These are phyloP conservation scores for Dromas ardeola DNA, from an alignment of 2,113 vertebrate species.

Conservation along the genomic window DNA sequence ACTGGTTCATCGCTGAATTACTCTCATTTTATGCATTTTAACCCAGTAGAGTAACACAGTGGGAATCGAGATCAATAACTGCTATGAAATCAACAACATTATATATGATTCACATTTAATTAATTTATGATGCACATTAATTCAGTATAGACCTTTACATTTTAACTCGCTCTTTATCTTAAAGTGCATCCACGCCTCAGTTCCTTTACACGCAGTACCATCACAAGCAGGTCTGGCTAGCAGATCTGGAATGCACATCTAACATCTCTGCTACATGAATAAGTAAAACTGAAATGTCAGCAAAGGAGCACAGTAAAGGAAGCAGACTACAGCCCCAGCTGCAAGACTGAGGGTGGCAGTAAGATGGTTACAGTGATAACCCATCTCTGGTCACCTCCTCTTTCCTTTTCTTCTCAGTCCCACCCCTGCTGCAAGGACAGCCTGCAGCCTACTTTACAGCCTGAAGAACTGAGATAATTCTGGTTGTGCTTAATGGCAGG, in stretches of 20 bases:
- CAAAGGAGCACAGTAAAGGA: neutral
- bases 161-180: neutral
- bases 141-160: neutral
- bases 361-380: neutral
- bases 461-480: neutral
- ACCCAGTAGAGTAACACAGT: neutral
- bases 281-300: neutral
- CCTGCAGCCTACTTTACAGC: neutral
- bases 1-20: neutral
- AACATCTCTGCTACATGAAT: neutral
- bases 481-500: neutral
- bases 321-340: neutral
- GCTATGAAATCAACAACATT: neutral
- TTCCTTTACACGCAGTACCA: neutral
- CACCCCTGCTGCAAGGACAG: neutral
- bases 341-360: neutral
- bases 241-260: neutral
- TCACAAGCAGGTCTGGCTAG: neutral
- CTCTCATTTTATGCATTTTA: neutral
- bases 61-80: neutral
- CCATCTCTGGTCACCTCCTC: neutral
- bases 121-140: neutral
- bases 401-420: neutral
- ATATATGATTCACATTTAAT: neutral
- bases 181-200: neutral